phyloP scores from a whole-genome alignment of 2,113 vertebrate genomes.

The Muntiacus muntjak region DNA sequence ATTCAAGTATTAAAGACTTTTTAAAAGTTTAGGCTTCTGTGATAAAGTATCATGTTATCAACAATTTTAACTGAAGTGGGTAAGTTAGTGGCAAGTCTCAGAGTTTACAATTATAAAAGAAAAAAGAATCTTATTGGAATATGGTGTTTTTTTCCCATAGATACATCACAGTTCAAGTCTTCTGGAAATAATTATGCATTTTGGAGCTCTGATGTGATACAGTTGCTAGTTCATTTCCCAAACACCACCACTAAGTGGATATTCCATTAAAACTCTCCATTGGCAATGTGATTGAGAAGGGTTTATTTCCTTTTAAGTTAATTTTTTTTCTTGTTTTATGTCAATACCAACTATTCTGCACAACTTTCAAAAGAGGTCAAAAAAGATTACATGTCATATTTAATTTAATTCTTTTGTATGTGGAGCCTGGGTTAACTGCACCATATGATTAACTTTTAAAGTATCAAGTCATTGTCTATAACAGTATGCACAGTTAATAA shows the following conservation, averaged over 20 bases:
- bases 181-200: conserved; percentile 27
- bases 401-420: background rate
- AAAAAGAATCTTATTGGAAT: background rate
- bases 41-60: conserved; percentile 25
- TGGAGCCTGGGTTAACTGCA: background rate
- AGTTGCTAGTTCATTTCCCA: conserved; percentile 13
- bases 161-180: background rate
- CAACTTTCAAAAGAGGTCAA: background rate
- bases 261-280: background rate
- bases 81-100: background rate
- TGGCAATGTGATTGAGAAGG: background rate
- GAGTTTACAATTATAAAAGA: background rate
- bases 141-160: background rate
- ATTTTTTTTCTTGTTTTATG: background rate
- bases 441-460: background rate
- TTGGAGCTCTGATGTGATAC: background rate
- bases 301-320: background rate
- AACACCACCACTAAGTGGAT: background rate
- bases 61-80: conserved; percentile 25
- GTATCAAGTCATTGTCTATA: background rate
- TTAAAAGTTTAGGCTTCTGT: conserved; percentile 3
- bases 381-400: background rate
- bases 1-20: conserved; percentile 10
- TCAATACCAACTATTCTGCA: background rate
- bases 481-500: background rate